These are phyloP conservation scores for Salvelinus namaycush DNA, from an alignment of 2,113 vertebrate genomes.

Conservation along the genomic window DNA sequence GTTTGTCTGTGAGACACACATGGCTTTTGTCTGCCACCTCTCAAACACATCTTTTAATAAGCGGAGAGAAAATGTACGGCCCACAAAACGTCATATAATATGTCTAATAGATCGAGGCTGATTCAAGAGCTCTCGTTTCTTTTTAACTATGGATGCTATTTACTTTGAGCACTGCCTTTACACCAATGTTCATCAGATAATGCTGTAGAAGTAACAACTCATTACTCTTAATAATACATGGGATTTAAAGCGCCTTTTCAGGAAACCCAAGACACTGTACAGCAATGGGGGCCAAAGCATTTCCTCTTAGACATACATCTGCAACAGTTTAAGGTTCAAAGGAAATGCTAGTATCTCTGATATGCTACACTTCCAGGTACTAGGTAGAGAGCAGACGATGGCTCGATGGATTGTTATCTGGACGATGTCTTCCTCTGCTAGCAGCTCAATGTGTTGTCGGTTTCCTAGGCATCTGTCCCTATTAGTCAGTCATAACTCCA, in stretches of 20 bases:
- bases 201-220: too few relatives aligned
- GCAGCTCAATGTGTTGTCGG: conserved; percentile 4
- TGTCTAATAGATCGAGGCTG: conserved; percentile 45
- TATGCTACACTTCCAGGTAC: not conserved
- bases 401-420: not conserved
- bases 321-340: not conserved
- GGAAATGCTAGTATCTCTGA: not conserved
- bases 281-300: too few relatives aligned
- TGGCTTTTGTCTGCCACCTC: conserved; percentile 44
- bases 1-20: conserved; percentile 33
- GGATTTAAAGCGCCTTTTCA: too few relatives aligned
- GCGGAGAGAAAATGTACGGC: conserved; percentile 14
- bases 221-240: too few relatives aligned
- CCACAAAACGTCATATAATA: conserved; percentile 29
- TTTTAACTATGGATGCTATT: not conserved
- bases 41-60: conserved; percentile 48
- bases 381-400: not conserved
- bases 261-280: too few relatives aligned
- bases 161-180: not conserved
- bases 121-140: conserved; percentile 26
- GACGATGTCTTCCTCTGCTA: conserved; percentile 3
- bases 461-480: conserved; percentile 36
- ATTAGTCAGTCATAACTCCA: conserved; percentile 50
- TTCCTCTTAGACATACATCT: not conserved
- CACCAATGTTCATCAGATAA: not conserved